Evolutionary conservation across 2,113 vertebrate species (phyloP).

Genomic region (Hippocampus zosterae): DNA sequence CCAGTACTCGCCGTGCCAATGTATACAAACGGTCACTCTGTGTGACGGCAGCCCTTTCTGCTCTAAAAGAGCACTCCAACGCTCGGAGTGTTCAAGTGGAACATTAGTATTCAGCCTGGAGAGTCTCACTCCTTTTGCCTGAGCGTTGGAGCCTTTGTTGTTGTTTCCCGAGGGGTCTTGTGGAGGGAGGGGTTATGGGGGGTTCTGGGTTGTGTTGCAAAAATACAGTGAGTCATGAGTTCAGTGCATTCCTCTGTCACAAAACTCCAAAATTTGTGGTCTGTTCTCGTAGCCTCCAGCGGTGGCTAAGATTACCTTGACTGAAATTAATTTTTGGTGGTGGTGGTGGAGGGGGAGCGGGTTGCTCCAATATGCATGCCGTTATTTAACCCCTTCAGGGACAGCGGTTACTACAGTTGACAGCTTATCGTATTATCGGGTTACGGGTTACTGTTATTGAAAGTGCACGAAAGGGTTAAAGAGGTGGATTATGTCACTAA

Average conservation of each 20-base stretch:
- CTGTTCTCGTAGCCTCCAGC: conserved; percentile 50
- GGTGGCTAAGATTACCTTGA: conserved; percentile 29
- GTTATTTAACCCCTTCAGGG: too few relatives aligned
- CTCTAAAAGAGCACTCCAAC: conserved; percentile 40
- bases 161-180: conserved; percentile 36
- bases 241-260: conserved; percentile 31
- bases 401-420: not conserved
- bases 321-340: conserved; percentile 25
- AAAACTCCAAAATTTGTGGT: conserved; percentile 32
- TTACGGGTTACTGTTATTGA: not conserved
- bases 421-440: too few relatives aligned
- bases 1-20: conserved; percentile 25
- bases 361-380: not conserved
- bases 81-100: conserved; percentile 24
- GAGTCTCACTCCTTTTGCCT: conserved; percentile 35
- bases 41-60: conserved; percentile 34
- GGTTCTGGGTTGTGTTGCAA: conserved; percentile 27
- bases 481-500: too few relatives aligned
- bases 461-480: too few relatives aligned
- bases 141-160: conserved; percentile 50
- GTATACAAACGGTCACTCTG: conserved; percentile 28
- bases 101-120: conserved; percentile 57
- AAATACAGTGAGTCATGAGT: conserved; percentile 42
- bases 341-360: not conserved
- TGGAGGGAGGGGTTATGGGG: not conserved